phyloP scores from a whole-genome alignment of 2,797 vertebrate genomes.

The Fringilla coelebs region DNA sequence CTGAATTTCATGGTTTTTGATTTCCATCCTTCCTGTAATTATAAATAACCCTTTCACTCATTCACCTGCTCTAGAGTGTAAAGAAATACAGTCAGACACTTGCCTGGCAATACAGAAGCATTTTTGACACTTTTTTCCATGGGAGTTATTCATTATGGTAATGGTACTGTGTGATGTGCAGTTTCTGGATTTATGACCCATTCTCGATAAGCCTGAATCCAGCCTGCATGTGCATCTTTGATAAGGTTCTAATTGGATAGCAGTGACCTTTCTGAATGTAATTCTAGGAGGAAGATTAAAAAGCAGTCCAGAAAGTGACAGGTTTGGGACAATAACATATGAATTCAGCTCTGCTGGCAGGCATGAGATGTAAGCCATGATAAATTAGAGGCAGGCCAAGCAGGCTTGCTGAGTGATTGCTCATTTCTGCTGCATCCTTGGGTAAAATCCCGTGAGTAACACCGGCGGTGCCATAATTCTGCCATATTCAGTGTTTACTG shows the following conservation, averaged over 20 bases:
- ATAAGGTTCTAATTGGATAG: conserved; percentile 95
- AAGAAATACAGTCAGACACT: conserved; percentile 25
- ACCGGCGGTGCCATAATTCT: not conserved
- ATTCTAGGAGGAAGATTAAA: conserved; percentile 84
- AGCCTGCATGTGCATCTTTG: conserved; percentile 85
- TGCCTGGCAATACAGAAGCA: conserved; percentile 57
- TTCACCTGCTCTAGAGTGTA: not conserved
- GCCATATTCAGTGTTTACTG: conserved; percentile 24
- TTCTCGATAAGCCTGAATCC: conserved; percentile 75
- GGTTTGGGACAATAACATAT: conserved; percentile 82
- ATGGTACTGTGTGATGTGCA: conserved; percentile 69
- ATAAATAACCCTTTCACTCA: not conserved
- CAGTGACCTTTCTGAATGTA: conserved; percentile 88
- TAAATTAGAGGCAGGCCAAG: conserved; percentile 77
- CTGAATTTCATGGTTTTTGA: not conserved
- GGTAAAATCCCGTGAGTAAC: conserved; percentile 64
- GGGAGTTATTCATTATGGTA: conserved; percentile 74
- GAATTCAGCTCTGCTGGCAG: conserved; percentile 76
- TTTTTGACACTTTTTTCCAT: conserved; percentile 49
- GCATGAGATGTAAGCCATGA: conserved; percentile 81
- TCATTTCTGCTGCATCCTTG: conserved; percentile 70
- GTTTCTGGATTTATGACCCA: conserved; percentile 82
- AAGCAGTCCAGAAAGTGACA: conserved; percentile 81
- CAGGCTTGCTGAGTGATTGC: conserved; percentile 71
- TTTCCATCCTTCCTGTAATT: not conserved